phyloP scores from a whole-genome alignment of 2,113 vertebrate genomes.

The Pipra filicauda region DNA sequence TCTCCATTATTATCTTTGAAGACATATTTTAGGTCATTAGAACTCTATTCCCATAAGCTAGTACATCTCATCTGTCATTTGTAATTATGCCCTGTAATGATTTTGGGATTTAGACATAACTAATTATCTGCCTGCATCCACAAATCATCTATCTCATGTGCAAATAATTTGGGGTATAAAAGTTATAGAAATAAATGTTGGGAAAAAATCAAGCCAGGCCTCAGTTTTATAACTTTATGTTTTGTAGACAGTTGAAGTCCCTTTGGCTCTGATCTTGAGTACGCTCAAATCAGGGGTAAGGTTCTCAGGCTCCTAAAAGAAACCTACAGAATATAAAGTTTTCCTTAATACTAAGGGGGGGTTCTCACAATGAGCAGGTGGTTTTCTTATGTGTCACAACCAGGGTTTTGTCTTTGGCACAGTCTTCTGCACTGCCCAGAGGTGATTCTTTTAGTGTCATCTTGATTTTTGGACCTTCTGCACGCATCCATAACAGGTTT shows the following conservation, averaged over 20 bases:
- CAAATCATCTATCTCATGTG: neutral
- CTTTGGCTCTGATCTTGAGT: neutral
- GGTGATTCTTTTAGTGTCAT: neutral
- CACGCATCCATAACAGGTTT: accelerated
- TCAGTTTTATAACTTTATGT: neutral
- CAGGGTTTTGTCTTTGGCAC: neutral
- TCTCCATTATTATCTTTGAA: neutral
- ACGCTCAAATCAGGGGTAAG: neutral
- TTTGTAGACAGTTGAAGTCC: neutral
- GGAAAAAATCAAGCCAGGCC: neutral
- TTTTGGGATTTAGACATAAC: neutral
- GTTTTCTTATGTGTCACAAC: neutral
- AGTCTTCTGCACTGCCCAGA: neutral
- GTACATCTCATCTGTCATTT: neutral
- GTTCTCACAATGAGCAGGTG: neutral
- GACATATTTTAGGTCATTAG: neutral
- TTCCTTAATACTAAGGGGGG: neutral
- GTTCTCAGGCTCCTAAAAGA: neutral
- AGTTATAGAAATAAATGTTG: neutral
- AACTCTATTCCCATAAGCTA: neutral
- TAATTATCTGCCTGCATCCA: neutral
- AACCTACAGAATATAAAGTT: neutral
- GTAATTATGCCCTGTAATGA: neutral
- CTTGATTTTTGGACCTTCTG: neutral
- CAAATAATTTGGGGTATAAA: neutral